Percentiles rank a stretch among this genome's conserved stretches.
phyloP scores from a whole-genome alignment of 2,797 vertebrate species.

The Tolypeutes matacus region DNA sequence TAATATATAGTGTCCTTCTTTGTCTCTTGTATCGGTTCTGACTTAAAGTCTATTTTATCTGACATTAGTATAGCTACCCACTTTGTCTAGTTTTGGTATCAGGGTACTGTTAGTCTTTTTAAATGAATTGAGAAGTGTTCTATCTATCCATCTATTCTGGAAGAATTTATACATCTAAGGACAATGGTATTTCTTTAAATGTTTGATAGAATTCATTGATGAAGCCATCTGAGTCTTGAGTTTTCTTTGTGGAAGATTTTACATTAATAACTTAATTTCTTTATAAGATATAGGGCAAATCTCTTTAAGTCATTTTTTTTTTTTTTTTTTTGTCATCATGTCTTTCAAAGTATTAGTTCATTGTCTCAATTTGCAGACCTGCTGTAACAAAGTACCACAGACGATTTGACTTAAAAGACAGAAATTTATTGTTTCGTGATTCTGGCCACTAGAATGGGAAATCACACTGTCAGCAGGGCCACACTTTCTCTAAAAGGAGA shows the following conservation, averaged over 20 bases:
- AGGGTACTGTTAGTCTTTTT: constrained; percentile 41
- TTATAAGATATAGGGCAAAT: neutral
- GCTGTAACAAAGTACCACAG: no score
- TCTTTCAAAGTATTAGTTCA: constrained; percentile 7
- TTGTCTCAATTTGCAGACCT: neutral
- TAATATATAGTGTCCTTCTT: no score
- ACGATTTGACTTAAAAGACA: no score
- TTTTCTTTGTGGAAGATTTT: constrained; percentile 31
- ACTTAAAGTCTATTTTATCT: no score
- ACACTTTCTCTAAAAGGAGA: no score
- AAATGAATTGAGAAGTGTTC: neutral
- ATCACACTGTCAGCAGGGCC: no score
- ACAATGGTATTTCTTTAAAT: neutral
- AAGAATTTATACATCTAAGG: constrained; percentile 9
- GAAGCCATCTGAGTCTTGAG: neutral
- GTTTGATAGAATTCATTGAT: constrained; percentile 2
- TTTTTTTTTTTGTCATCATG: constrained; percentile 24
- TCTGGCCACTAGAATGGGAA: no score
- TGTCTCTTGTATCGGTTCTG: no score
- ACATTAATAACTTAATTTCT: constrained; percentile 34
- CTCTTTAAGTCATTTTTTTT: constrained; percentile 20
- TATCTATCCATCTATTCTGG: neutral
- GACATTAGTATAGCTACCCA: no score
- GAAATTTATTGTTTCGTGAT: no score
- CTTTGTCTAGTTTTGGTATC: neutral